Evolutionary conservation across 2,113 vertebrate genomes (phyloP).

Genomic region (Gobio gobio): DNA sequence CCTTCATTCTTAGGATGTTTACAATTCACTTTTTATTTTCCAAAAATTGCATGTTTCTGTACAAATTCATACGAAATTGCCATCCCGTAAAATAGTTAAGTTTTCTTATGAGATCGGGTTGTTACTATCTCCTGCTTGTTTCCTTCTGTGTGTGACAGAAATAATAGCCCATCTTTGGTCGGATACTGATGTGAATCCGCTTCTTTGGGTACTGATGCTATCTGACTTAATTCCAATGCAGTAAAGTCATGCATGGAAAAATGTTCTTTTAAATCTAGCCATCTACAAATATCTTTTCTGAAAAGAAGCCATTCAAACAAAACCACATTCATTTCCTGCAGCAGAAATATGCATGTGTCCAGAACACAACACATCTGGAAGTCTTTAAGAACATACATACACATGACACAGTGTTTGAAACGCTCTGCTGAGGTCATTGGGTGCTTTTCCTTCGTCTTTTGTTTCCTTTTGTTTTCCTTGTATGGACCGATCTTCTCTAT

Average conservation of each 20-base stretch:
- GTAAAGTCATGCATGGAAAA: slow-evolving; percentile 38
- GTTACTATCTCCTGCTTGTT: background rate
- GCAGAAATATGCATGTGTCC: slow-evolving; percentile 74
- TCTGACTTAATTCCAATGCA: slow-evolving; percentile 19
- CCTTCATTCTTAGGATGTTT: background rate
- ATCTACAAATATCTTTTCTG: slow-evolving; percentile 76
- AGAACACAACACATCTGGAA: slow-evolving; percentile 79
- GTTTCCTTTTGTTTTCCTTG: slow-evolving; percentile 61
- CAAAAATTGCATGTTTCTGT: background rate
- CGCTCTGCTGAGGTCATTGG: slow-evolving; percentile 66
- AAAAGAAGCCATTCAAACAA: slow-evolving; percentile 74
- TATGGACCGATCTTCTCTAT: slow-evolving; percentile 54
- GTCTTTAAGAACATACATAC: slow-evolving; percentile 71
- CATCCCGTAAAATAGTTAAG: background rate
- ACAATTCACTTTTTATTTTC: too few relatives aligned
- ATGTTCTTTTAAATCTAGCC: slow-evolving; percentile 66
- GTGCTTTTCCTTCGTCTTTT: slow-evolving; percentile 59
- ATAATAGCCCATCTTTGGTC: background rate
- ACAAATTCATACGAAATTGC: background rate
- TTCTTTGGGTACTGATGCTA: slow-evolving; percentile 27
- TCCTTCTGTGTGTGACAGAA: background rate
- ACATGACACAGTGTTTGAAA: slow-evolving; percentile 70
- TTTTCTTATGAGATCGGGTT: background rate
- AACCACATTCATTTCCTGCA: slow-evolving; percentile 75
- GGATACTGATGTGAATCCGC: background rate